Conservation (phyloP, 2,888 invertebrate genomes). For the Stenotaenia linearis region DNA sequence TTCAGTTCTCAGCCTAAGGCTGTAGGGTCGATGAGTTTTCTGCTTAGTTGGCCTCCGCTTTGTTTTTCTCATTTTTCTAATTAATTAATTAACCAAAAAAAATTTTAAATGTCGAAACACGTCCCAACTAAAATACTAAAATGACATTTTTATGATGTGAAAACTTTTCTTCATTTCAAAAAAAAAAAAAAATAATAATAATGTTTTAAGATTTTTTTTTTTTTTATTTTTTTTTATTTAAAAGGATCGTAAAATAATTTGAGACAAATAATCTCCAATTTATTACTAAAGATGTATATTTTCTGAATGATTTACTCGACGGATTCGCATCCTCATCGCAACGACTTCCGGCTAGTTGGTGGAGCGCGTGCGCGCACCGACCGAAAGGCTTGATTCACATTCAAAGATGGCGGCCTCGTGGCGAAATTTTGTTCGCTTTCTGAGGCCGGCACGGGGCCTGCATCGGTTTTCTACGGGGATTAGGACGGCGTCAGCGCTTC, state of each 20-base stretch:
- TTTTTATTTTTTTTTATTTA: too few species aligned
- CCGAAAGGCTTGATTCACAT: not conserved
- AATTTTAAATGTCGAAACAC: too few species aligned
- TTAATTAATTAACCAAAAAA: not conserved
- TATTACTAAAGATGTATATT: too few species aligned
- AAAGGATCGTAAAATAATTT: too few species aligned
- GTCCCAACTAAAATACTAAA: too few species aligned
- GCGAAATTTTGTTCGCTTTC: slow-evolving; percentile 13
- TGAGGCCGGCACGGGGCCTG: not conserved
- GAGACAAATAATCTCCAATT: too few species aligned
- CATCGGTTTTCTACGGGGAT: not conserved
- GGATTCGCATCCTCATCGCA: not conserved
- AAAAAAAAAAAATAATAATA: too few species aligned
- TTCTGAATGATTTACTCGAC: not conserved
- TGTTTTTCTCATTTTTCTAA: not conserved
- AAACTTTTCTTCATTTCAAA: too few species aligned
- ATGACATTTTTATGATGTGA: too few species aligned
- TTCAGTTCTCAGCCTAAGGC: slow-evolving; percentile 19
- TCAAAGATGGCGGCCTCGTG: slow-evolving; percentile 21
- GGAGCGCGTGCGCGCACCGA: not conserved
- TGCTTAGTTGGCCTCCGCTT: not conserved
- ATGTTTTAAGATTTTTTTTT: too few species aligned
- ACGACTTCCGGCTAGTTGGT: not conserved
- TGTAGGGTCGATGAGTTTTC: not conserved
- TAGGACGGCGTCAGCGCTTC: not conserved